Percentiles rank a stretch among this genome's conserved stretches.
Conservation (phyloP, 2,888 invertebrate genomes). For the Melikaiella ostensackeni region DNA sequence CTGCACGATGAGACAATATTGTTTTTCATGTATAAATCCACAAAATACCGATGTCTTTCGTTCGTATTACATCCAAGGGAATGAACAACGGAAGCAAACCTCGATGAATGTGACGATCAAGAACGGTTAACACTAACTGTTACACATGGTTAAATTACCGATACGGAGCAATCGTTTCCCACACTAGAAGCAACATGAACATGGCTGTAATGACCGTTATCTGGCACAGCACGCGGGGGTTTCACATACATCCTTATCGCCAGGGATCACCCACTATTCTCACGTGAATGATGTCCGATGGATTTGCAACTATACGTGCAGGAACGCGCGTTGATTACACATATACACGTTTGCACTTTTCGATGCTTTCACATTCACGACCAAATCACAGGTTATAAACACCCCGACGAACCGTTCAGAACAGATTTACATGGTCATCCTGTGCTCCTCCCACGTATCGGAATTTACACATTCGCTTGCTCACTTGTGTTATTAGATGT, state of each 20-base stretch:
- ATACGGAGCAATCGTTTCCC: constrained; percentile 35
- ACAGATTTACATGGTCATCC: constrained; percentile 33
- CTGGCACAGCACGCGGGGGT: constrained; percentile 59
- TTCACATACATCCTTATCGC: constrained; percentile 59
- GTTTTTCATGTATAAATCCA: background rate
- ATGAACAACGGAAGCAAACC: background rate
- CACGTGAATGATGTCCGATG: constrained; percentile 47
- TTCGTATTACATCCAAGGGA: background rate
- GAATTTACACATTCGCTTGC: constrained; percentile 20
- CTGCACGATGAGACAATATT: too few relatives aligned
- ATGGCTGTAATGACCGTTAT: constrained; percentile 55
- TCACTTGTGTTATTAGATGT: constrained; percentile 46
- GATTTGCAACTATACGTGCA: constrained; percentile 34
- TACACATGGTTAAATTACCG: constrained; percentile 34
- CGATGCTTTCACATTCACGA: constrained; percentile 39
- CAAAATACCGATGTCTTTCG: background rate
- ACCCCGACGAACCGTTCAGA: background rate
- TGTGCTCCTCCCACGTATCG: constrained; percentile 11
- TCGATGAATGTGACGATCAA: background rate
- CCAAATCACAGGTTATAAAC: constrained; percentile 42
- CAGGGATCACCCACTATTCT: constrained; percentile 47
- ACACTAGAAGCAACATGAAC: constrained; percentile 42
- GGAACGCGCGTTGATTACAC: constrained; percentile 5
- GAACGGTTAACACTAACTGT: background rate
- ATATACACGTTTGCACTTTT: constrained; percentile 6